Conservation (phyloP, 1,140 invertebrate genomes). For the Drosophila nebulosa region DNA sequence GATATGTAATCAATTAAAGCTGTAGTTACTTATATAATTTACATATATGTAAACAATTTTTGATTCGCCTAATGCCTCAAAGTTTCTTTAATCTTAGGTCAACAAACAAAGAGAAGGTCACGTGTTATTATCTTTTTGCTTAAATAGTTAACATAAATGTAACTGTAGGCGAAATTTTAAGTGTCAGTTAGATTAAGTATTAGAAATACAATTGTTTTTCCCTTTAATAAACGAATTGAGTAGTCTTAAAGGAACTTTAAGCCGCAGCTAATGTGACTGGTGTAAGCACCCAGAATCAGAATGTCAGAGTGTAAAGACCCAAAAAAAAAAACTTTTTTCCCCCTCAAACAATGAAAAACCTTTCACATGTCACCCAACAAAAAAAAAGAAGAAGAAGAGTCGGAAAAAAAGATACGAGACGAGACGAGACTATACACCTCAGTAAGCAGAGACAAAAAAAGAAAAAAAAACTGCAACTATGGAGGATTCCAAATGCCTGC, state of each 20-base stretch:
- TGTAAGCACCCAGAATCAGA: not conserved
- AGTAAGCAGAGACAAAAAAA: not conserved
- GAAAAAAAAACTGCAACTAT: not conserved
- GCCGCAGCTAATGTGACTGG: not conserved
- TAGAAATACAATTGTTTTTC: not conserved
- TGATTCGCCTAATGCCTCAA: too few species aligned
- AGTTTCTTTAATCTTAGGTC: too few species aligned
- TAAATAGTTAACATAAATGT: too few species aligned
- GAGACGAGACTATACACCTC: not conserved
- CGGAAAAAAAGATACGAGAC: not conserved
- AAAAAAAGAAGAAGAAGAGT: not conserved
- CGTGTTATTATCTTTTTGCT: too few species aligned
- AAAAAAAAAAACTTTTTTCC: constrained; percentile 3
- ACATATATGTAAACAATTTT: too few species aligned
- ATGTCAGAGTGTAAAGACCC: not conserved
- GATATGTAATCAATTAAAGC: too few species aligned
- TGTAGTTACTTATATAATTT: too few species aligned
- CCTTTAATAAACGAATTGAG: too few species aligned
- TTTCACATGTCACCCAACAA: not conserved
- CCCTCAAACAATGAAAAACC: not conserved
- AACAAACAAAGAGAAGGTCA: too few species aligned
- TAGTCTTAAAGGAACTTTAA: not conserved
- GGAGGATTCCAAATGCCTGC: not conserved
- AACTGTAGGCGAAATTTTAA: too few species aligned
- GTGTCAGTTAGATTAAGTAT: too few species aligned